A percentile compares a stretch with the other conserved stretches of the same genome.
Evolutionary conservation across 2,888 invertebrate genomes (phyloP).

Genomic region (Xestia rhomboidea): DNA sequence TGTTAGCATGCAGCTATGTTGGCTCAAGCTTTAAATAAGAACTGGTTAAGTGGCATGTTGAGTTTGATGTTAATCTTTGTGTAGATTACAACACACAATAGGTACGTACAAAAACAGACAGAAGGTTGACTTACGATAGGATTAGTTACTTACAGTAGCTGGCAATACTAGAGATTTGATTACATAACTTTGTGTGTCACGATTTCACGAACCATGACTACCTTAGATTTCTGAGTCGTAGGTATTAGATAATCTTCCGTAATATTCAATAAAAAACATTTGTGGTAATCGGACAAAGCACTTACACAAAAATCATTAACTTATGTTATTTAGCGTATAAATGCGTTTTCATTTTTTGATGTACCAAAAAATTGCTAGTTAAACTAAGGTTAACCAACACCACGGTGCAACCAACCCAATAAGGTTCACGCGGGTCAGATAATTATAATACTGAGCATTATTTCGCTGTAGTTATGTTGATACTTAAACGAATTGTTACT

Average conservation of each 20-base stretch:
- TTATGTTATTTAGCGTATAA: not conserved
- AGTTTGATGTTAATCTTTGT: not conserved
- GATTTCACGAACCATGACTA: not conserved
- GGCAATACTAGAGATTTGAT: not conserved
- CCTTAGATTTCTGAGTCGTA: not conserved
- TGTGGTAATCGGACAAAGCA: not conserved
- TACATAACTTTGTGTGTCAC: not conserved
- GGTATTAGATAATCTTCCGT: not conserved
- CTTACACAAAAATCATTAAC: not conserved
- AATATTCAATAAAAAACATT: not conserved
- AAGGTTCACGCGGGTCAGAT: slow-evolving; percentile 77
- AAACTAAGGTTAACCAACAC: slow-evolving; percentile 36
- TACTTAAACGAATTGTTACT: slow-evolving; percentile 76
- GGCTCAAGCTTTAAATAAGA: not conserved
- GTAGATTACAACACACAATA: not conserved
- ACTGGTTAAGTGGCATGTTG: too few relatives aligned
- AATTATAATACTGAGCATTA: slow-evolving; percentile 78
- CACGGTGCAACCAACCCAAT: slow-evolving; percentile 59
- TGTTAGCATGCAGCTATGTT: too few relatives aligned
- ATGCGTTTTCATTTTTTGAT: not conserved
- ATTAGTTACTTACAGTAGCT: not conserved
- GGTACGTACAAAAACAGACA: not conserved
- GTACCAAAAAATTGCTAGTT: not conserved
- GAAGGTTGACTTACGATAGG: not conserved
- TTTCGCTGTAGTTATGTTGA: slow-evolving; percentile 73